Conservation (phyloP, 2,888 invertebrate species). For the Acronicta leporina region DNA sequence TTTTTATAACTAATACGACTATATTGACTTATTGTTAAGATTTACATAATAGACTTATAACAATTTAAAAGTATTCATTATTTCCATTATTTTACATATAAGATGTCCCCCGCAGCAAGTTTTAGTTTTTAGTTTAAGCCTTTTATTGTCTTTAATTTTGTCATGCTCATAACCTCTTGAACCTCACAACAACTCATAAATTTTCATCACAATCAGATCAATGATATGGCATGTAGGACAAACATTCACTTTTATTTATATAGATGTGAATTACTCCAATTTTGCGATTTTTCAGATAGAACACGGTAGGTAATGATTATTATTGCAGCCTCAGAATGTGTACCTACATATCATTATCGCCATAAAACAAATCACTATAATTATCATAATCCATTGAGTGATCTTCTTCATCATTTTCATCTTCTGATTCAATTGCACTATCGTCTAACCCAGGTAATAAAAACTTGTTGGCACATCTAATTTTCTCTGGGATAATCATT, state of each 20-base stretch:
- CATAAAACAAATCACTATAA: conserved; percentile 30
- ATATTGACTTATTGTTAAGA: background rate
- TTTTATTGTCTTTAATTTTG: too few species aligned
- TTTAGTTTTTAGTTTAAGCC: too few species aligned
- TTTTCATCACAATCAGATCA: too few species aligned
- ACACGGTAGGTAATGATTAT: background rate
- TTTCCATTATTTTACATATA: background rate
- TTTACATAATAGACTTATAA: background rate
- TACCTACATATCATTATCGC: conserved; percentile 13
- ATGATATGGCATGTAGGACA: too few species aligned
- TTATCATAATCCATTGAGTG: conserved; percentile 35
- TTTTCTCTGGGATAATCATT: conserved; percentile 61
- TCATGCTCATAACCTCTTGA: too few species aligned
- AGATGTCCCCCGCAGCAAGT: too few species aligned
- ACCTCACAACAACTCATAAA: too few species aligned
- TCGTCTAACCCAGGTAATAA: conserved; percentile 33
- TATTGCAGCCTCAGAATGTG: background rate
- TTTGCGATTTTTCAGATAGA: background rate
- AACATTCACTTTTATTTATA: too few species aligned
- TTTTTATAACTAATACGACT: background rate
- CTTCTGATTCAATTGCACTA: conserved; percentile 32
- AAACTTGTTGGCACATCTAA: conserved; percentile 42
- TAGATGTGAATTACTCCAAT: too few species aligned
- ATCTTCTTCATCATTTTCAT: conserved; percentile 41
- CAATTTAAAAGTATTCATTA: background rate